These are phyloP conservation scores for Sphecodes monilicornis DNA, from an alignment of 2,888 invertebrate genomes.

Conservation along the genomic window DNA sequence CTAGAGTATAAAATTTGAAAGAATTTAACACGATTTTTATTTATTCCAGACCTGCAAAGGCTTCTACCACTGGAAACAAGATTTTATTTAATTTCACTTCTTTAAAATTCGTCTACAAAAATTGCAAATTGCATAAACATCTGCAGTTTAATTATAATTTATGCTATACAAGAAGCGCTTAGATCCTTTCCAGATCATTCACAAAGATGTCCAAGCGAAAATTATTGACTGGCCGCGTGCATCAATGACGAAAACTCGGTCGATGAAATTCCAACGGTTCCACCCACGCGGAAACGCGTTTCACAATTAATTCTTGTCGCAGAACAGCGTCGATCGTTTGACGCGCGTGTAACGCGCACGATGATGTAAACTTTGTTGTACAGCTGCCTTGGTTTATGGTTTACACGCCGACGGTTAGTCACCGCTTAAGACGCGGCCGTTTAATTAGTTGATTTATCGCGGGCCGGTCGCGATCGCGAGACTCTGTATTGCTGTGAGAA, in stretches of 20 bases:
- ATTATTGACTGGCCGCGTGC: constrained; percentile 8
- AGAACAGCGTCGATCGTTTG: constrained; percentile 46
- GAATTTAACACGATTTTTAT: too few relatives aligned
- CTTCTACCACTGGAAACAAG: too few relatives aligned
- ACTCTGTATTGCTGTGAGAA: constrained; percentile 65
- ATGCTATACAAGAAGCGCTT: background rate
- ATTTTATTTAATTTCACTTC: too few relatives aligned
- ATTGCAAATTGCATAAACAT: too few relatives aligned
- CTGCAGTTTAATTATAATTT: too few relatives aligned
- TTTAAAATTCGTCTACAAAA: too few relatives aligned
- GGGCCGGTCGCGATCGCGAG: constrained; percentile 29
- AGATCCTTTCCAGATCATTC: background rate
- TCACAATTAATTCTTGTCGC: constrained; percentile 25
- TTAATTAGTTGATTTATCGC: constrained; percentile 65
- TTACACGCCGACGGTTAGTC: constrained; percentile 67
- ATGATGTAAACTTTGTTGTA: constrained; percentile 61
- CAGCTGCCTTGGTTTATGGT: constrained; percentile 53
- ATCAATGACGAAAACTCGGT: constrained; percentile 14
- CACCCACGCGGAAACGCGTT: constrained; percentile 11
- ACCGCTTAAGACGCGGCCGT: constrained; percentile 67
- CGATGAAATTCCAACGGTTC: constrained; percentile 34
- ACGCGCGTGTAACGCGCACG: constrained; percentile 51
- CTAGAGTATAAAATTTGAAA: too few relatives aligned
- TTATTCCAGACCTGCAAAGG: too few relatives aligned
- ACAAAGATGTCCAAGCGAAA: background rate